Evolutionary conservation across 1,140 invertebrate species (phyloP).

Genomic region (Drosophila watanabei): DNA sequence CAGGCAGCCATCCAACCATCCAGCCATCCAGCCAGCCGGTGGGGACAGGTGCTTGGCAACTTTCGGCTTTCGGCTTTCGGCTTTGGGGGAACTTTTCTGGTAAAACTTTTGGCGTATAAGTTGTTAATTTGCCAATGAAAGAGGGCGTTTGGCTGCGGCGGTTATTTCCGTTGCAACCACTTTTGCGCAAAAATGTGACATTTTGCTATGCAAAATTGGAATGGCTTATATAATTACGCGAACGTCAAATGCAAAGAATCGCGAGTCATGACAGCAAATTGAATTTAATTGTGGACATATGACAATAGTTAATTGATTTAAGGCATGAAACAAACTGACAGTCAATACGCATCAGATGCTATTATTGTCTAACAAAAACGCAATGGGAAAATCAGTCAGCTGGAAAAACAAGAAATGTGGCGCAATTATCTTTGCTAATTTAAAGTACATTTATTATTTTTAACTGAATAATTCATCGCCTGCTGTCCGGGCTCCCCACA

Average conservation of each 20-base stretch:
- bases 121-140: conserved; percentile 81
- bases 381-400: conserved; percentile 3
- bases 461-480: conserved; percentile 41
- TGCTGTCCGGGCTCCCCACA: conserved; percentile 7
- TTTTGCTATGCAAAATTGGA: conserved; percentile 16
- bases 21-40: conserved; percentile 18
- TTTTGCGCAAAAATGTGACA: conserved; percentile 19
- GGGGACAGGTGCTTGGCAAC: conserved; percentile 70
- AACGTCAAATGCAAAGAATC: conserved; percentile 11
- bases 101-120: conserved; percentile 76
- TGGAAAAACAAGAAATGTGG: background rate
- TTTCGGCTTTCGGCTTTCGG: conserved; percentile 38
- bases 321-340: conserved; percentile 12
- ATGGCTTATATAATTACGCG: conserved; percentile 21
- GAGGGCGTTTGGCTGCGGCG: conserved; percentile 68
- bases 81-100: conserved; percentile 55
- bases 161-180: conserved; percentile 41
- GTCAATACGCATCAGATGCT: conserved; percentile 29
- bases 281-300: conserved; percentile 31
- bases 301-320: conserved; percentile 50
- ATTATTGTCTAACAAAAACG: conserved; percentile 5
- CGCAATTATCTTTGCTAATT: conserved; percentile 25
- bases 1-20: conserved; percentile 26
- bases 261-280: conserved; percentile 7
- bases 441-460: conserved; percentile 41